Base-by-base conservation (phyloP, 30 jellyfish, hydroid and myxozoan genomes). In the Hydractinia symbiolongicarpus region DNA sequence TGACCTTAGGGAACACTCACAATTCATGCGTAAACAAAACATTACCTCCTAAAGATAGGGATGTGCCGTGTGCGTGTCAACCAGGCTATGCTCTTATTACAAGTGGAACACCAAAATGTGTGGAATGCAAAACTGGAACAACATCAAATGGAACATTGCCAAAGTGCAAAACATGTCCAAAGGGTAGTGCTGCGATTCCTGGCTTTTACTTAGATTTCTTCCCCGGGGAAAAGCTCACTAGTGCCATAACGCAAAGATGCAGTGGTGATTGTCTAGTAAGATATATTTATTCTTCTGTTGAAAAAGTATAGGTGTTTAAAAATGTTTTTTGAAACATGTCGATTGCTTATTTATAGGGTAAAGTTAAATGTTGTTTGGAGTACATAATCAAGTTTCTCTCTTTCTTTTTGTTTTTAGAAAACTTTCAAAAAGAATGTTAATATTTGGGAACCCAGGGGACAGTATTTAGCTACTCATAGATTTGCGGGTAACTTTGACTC, bases 401-500 rank as follows among this genome's bases (percentile, higher is more conserved):
- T 30, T 30, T 30, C 44, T 30, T 30, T 30, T 30, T 30, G 44
- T 30, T 30, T 30, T 30, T 30, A 17, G 69, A 58, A 11, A 17
- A 17, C 69, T 13, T 58, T 58, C 19, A 58, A 58, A 58, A 58
- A 17, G 19, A 58, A 17, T 13, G 69, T 13, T 13, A n/a, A 70
- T 16, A 76, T 88, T 56, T 91, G 98, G 98, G 68, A 66, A n/a
- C 86, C 86, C 4, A 61, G 81, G 68, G 98, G 98, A 9, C 72
- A 70, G 44, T 82, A 83, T 70, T 44, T 91, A 15, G 77, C 94
- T 4, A 91, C 98, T 5, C 74, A 67, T n/a, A 91, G 98, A 14
- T 56, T 91, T 51, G 88, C 98, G 6, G 98, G 98, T 58, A 86
- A 86, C 73, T 91, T 86, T 75, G 98, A 91, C 75, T 73, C 95